Base-by-base conservation (phyloP, 2,888 invertebrate genomes). In the Napeogenes inachia region DNA sequence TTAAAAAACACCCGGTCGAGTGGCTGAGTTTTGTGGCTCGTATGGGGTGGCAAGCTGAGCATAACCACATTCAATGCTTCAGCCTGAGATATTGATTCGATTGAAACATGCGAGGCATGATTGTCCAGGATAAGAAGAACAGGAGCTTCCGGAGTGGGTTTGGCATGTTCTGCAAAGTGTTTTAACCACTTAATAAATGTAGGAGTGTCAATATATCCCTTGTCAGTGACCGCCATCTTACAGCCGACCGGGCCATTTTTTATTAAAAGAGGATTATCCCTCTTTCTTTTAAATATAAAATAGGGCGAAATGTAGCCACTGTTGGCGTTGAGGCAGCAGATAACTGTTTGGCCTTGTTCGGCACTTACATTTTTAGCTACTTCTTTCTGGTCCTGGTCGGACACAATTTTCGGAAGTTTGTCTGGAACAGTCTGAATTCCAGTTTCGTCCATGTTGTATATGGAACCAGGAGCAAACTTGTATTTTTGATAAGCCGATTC, bases 1-100 rank as follows among this genome's bases (percentile, higher is more conserved):
- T 68, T 69, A 58, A 71, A 73, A 65, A 74, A 74, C n/a, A 68
- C 65, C 21, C 63, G 63, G 62, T 75, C 71, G 13, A 74, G 57
- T 42, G 70, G 71, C 50, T 75, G 74, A 13, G 45, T 5, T 12
- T 54, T 53, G 42, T 60, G 45, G 4, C 55, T 47, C 60, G 67
- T 45, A 70, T 60, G 60, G 8, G 45, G 54, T 45, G 60, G 60
- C 10, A 55, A 54, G n/a, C 13, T 38, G 4, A 60, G 21, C 21
- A 21, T 21, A 21, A 21, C 21, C 21, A 21, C 21, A 21, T 21
- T 21, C 21, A 21, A 21, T 21, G 21, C 21, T 21, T 21, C 21
- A 21, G 21, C 21, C 21, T 21, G 21, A 21, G 21, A 21, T 21
- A 21, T 21, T 21, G 21, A 21, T 21, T 21, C 60, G 65, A 50